These are phyloP conservation scores for Dione juno DNA, from an alignment of 2,888 invertebrate genomes.

Conservation along the genomic window DNA sequence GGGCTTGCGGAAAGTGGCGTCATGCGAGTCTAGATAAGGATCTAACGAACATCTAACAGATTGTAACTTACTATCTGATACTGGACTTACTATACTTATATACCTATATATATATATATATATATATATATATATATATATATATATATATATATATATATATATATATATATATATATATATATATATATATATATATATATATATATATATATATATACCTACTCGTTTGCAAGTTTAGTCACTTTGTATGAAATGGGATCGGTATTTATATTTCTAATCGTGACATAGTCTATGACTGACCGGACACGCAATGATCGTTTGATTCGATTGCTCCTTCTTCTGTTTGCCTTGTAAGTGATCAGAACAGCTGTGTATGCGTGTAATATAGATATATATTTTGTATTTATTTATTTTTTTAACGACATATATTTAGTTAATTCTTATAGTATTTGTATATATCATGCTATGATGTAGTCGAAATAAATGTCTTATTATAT, in stretches of 20 bases:
- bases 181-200: background rate
- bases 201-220: background rate
- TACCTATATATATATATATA: background rate
- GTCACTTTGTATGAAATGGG: no score
- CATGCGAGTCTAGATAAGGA: constrained; percentile 47
- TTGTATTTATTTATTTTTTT: no score
- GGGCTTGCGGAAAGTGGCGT: constrained; percentile 45
- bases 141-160: background rate
- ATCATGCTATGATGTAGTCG: background rate
- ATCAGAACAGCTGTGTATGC: background rate
- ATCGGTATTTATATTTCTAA: no score
- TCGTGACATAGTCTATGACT: no score
- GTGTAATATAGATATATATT: no score
- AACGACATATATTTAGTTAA: no score
- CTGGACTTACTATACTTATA: constrained; percentile 20
- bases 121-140: constrained; percentile 7
- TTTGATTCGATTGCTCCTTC: no score
- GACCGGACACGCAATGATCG: no score
- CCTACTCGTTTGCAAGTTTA: no score
- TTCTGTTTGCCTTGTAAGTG: no score
- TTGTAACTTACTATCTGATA: constrained; percentile 33
- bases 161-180: constrained; percentile 4
- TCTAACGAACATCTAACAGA: constrained; percentile 45
- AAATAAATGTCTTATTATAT: background rate
- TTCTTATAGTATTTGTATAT: no score